A percentile compares a stretch with the other conserved stretches of the same genome.
phyloP scores from a whole-genome alignment of 2,888 invertebrate genomes.

The Artemia sinica region DNA sequence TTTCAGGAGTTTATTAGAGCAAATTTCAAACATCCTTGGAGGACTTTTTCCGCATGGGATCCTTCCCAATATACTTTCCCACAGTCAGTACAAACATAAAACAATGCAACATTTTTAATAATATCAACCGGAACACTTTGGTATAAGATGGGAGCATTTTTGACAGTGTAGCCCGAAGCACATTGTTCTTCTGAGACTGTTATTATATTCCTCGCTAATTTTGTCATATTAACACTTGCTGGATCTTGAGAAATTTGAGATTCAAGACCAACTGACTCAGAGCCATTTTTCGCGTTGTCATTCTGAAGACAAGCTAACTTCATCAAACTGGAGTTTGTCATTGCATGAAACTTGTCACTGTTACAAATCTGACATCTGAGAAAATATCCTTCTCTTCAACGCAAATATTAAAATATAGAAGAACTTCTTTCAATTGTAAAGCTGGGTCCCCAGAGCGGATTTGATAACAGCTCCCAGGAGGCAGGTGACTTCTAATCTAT shows the following conservation, averaged over 20 bases:
- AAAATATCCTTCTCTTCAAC: constrained; percentile 47
- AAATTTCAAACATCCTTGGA: constrained; percentile 18
- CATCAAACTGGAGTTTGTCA: constrained; percentile 26
- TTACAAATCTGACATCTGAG: constrained; percentile 51
- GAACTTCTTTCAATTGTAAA: constrained; percentile 47
- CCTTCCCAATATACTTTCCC: constrained; percentile 59
- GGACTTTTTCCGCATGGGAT: constrained; percentile 32
- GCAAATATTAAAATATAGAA: constrained; percentile 45
- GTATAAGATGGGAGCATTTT: constrained; percentile 29
- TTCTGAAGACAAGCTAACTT: constrained; percentile 26
- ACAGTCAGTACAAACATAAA: constrained; percentile 51
- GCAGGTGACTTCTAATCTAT: constrained; percentile 35
- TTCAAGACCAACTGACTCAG: background rate
- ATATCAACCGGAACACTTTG: constrained; percentile 36
- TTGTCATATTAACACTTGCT: constrained; percentile 24
- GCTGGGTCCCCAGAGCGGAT: constrained; percentile 37
- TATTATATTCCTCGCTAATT: constrained; percentile 27
- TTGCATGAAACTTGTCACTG: constrained; percentile 23
- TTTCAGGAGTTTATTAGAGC: background rate
- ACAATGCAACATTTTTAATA: constrained; percentile 37
- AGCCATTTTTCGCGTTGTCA: background rate
- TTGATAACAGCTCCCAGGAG: constrained; percentile 41
- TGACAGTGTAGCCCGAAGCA: background rate
- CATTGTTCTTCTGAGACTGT: constrained; percentile 28
- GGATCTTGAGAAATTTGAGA: constrained; percentile 16